phyloP scores from a whole-genome alignment of 1,140 invertebrate species.

The Scaptodrosophila lebanonensis region DNA sequence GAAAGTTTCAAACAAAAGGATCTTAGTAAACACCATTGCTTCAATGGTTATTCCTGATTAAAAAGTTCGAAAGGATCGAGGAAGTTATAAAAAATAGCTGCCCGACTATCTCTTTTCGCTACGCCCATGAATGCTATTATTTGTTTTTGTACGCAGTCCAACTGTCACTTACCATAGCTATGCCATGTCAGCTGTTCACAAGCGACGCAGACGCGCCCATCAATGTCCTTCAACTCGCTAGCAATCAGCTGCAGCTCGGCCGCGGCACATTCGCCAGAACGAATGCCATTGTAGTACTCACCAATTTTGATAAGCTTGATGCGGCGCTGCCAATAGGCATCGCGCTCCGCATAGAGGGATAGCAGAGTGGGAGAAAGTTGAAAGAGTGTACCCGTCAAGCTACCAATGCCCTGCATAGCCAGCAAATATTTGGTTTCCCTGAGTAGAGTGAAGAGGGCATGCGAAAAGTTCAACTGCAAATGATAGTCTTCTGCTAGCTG shows the following conservation, averaged over 20 bases:
- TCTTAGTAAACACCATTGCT: no score
- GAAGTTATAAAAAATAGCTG: no score
- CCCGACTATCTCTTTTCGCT: no score
- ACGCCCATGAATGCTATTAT: no score
- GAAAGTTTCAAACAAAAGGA: no score
- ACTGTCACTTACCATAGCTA: conserved; percentile 50
- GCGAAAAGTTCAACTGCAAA: conserved; percentile 54
- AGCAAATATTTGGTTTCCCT: conserved; percentile 66
- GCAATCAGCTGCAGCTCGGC: conserved; percentile 60
- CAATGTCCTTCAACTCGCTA: conserved; percentile 48
- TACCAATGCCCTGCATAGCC: conserved; percentile 43
- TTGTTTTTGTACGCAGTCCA: no score
- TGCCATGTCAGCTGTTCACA: conserved; percentile 54
- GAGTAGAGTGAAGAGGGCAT: conserved; percentile 55
- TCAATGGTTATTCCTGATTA: no score
- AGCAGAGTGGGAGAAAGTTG: conserved; percentile 78
- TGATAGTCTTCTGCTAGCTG: conserved; percentile 17
- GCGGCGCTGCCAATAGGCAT: conserved; percentile 77
- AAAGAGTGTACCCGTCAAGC: conserved; percentile 47
- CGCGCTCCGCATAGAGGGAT: conserved; percentile 76
- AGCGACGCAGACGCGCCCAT: conserved; percentile 44
- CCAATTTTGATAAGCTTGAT: conserved; percentile 77
- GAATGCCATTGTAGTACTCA: conserved; percentile 82
- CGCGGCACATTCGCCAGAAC: conserved; percentile 49
- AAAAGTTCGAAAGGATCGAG: no score